Conservation (phyloP, 2,113 vertebrate species). For the Sialia sialis region DNA sequence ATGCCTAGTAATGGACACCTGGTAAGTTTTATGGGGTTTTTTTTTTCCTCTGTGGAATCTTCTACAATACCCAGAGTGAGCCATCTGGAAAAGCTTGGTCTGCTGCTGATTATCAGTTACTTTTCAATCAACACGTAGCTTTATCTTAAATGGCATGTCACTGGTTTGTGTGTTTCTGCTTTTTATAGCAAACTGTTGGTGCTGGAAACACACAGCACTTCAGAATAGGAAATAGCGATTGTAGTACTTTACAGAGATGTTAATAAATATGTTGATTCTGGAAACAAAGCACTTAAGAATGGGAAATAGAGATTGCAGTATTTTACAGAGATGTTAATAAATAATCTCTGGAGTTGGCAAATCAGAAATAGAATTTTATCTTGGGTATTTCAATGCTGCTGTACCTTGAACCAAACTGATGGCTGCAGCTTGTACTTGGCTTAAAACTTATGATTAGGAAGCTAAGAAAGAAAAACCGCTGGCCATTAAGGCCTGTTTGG, state of each 20-base stretch:
- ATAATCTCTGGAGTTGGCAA: fast-evolving
- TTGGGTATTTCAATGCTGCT: neutral
- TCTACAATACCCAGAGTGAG: neutral
- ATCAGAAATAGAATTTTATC: neutral
- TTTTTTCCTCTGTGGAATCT: neutral
- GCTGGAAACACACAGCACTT: neutral
- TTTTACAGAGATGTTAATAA: neutral
- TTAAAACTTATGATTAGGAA: neutral
- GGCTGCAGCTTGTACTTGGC: neutral
- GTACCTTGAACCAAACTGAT: neutral
- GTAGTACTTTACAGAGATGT: neutral
- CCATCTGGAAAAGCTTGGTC: neutral
- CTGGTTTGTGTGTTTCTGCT: neutral
- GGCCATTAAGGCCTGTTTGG: fast-evolving
- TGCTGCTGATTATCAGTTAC: fast-evolving
- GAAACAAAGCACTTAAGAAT: neutral
- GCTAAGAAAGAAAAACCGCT: neutral
- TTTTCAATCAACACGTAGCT: neutral
- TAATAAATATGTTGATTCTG: no score
- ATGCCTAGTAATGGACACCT: neutral
- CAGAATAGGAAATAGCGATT: neutral
- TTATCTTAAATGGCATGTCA: neutral
- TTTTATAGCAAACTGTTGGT: neutral
- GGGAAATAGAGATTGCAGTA: fast-evolving
- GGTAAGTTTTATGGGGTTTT: neutral